Conservation (phyloP, 2,797 vertebrate genomes). For the Microcaecilia unicolor region DNA sequence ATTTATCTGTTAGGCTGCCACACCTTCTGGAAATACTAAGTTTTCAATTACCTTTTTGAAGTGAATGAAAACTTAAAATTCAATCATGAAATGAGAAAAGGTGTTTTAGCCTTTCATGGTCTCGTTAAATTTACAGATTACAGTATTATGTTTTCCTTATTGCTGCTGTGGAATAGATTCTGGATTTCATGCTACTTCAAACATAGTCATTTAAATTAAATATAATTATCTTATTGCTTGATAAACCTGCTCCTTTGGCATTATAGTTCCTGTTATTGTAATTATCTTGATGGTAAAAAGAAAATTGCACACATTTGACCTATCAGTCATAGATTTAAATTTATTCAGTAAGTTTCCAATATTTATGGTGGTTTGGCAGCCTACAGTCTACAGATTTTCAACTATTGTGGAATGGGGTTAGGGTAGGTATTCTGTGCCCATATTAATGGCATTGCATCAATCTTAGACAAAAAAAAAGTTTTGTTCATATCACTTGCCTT, state of each 20-base stretch:
- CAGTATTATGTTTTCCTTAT: constrained; percentile 40
- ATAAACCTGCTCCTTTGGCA: constrained; percentile 42
- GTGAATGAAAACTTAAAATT: constrained; percentile 23
- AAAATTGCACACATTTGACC: constrained; percentile 50
- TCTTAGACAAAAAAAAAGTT: constrained; percentile 43
- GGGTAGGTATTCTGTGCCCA: constrained; percentile 52
- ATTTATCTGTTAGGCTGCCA: constrained; percentile 42
- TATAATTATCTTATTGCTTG: constrained; percentile 53
- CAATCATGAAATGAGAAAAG: constrained; percentile 40
- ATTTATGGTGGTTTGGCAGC: constrained; percentile 47
- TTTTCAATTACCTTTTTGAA: constrained; percentile 36
- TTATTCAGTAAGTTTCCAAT: constrained; percentile 47
- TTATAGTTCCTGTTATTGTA: constrained; percentile 39
- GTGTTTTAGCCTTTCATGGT: constrained; percentile 55
- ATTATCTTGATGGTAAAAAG: constrained; percentile 47
- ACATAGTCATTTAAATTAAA: constrained; percentile 44
- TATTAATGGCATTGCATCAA: constrained; percentile 51
- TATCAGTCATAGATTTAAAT: constrained; percentile 51
- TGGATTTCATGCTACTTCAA: constrained; percentile 54
- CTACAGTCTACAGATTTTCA: constrained; percentile 35
- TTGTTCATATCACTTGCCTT: constrained; percentile 47
- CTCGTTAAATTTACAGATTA: constrained; percentile 42
- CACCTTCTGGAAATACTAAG: constrained; percentile 33
- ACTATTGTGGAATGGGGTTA: constrained; percentile 46
- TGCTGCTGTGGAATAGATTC: constrained; percentile 52